Base-by-base conservation (phyloP, 2,113 vertebrate genomes). In the Erythrocercus mccallii region DNA sequence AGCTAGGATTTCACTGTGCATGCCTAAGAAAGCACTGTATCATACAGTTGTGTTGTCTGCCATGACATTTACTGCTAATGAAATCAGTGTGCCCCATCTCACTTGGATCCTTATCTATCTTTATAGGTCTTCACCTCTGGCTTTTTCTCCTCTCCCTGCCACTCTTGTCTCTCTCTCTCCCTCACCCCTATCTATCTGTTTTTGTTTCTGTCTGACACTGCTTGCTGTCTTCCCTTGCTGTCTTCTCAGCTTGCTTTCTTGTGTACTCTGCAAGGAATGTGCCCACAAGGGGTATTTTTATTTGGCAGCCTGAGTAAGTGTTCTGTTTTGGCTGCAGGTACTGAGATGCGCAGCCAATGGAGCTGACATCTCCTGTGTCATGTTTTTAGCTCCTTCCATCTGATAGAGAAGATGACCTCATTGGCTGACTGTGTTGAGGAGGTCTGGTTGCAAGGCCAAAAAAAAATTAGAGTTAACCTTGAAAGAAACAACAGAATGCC, bases 321-420 rank as follows among this genome's bases (percentile, higher is more conserved):
- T 90, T 95, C 95, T 93, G 81, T 93, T 95, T 96, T 96, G 90
- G 92, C 95, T 18, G 24, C 92, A 96, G 95, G 95, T 97, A 91
- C 89, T 66, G 68, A 62, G 94, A 95, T 86, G 93, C 95, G 92
- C 87, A 93, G 87, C 95, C 90, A 93, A 71, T 68, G 76, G 64
- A 81, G 56, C 64, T 81, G 90, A 83, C 90, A 81, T 92, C 93
- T 94, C 85, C 85, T 15, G 40, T 92, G 93, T 96, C 92, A 90
- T 15, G 28, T 96, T 96, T 83, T 97, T 92, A 95, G 92, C 51
- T 94, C 72, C 92, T 96, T 93, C 80, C 80, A 88, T 92, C 93
- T 93, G 94, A 97, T 90, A 93, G 79, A 91, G 88, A 71, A 84
- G 81, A 94, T 96, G 82, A 95, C 88, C 85, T 94, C 94, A 90